Conservation (phyloP, 2,888 invertebrate species). For the Nephrotoma flavescens region DNA sequence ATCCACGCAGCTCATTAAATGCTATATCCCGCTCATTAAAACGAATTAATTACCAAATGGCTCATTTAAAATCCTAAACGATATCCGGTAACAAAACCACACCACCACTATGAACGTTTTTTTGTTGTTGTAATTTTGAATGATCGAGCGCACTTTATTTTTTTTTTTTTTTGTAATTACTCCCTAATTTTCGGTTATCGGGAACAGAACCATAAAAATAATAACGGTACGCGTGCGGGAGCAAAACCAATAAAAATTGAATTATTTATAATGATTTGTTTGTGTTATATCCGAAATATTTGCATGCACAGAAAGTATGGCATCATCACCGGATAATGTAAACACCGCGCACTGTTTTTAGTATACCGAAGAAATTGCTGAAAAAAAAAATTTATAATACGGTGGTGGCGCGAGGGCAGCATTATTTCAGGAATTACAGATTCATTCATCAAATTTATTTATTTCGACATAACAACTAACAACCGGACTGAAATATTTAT, state of each 20-base stretch:
- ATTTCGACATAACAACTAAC: background rate
- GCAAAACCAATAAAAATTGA: background rate
- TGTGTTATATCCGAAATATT: background rate
- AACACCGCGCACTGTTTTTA: background rate
- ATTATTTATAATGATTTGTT: background rate
- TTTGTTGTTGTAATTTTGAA: background rate
- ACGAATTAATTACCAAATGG: background rate
- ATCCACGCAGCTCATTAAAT: background rate
- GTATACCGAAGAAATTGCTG: background rate
- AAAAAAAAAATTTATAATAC: too few relatives aligned
- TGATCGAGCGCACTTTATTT: background rate
- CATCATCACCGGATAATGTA: background rate
- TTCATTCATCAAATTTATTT: background rate
- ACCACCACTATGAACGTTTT: background rate
- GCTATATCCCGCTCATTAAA: background rate
- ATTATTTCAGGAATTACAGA: background rate
- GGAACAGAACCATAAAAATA: background rate
- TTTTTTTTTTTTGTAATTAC: background rate
- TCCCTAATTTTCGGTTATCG: background rate
- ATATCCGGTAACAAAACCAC: background rate
- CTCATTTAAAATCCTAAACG: background rate
- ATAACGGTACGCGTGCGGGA: background rate
- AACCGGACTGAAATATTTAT: background rate
- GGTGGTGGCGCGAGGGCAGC: too few relatives aligned
- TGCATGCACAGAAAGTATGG: background rate